Evolutionary conservation across 2,113 vertebrate species (phyloP).

Genomic region (Brachypteracias leptosomus): DNA sequence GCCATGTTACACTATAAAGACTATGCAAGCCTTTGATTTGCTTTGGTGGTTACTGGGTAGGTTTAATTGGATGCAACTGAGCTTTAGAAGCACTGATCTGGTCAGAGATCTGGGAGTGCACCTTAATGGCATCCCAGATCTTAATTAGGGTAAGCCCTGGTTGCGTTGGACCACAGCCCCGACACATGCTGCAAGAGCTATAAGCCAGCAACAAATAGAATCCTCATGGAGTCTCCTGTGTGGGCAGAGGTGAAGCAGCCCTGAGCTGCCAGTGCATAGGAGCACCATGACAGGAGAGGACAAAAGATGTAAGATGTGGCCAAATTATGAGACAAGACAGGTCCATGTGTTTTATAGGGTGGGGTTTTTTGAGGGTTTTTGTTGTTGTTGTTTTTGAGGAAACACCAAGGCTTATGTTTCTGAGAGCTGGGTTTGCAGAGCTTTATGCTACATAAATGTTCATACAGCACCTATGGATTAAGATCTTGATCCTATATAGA

Average conservation of each 20-base stretch:
- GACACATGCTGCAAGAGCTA: neutral
- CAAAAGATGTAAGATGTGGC: neutral
- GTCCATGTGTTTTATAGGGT: neutral
- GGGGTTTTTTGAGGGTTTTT: neutral
- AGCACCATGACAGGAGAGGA: neutral
- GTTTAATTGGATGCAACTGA: neutral
- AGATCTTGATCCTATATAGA: neutral
- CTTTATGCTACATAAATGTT: neutral
- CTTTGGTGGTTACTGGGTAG: neutral
- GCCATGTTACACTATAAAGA: neutral
- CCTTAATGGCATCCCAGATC: rapidly evolving
- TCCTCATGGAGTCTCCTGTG: rapidly evolving
- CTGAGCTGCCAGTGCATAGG: neutral
- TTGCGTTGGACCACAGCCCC: neutral
- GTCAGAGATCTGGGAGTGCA: neutral
- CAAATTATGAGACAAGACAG: neutral
- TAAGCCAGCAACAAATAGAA: neutral
- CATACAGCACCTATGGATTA: neutral
- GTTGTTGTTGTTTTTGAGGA: neutral
- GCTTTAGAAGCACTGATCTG: neutral
- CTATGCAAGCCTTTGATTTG: rapidly evolving
- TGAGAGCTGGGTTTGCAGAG: neutral
- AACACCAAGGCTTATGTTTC: neutral
- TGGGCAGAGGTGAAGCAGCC: neutral
- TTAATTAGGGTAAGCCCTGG: neutral